Conservation (phyloP, 2,888 invertebrate species). For the Eumerus sabulonum region DNA sequence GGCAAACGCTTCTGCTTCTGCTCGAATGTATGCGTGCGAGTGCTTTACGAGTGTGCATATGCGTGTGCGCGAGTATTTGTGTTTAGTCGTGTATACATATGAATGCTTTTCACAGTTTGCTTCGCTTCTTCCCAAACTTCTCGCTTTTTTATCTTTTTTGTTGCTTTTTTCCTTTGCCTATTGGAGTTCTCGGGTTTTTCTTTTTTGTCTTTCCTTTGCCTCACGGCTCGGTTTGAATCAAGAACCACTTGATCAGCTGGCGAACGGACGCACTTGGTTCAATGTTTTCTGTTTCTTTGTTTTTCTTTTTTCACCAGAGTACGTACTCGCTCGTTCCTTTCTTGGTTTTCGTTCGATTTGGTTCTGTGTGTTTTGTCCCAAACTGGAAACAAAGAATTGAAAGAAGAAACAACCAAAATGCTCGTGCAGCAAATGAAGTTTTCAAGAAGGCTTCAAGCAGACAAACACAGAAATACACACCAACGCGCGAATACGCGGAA, state of each 20-base stretch:
- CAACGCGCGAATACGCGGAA: neutral
- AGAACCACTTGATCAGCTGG: slow-evolving; percentile 64
- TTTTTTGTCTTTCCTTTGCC: slow-evolving; percentile 20
- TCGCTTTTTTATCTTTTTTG: slow-evolving; percentile 36
- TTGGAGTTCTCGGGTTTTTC: slow-evolving; percentile 44
- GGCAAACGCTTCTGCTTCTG: slow-evolving; percentile 38
- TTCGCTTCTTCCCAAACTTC: slow-evolving; percentile 57
- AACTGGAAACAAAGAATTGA: slow-evolving; percentile 55
- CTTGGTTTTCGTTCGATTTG: too few species aligned
- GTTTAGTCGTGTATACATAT: slow-evolving; percentile 6
- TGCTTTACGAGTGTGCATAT: slow-evolving; percentile 54
- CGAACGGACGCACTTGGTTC: slow-evolving; percentile 38
- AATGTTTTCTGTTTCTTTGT: slow-evolving; percentile 15
- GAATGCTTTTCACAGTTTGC: slow-evolving; percentile 45
- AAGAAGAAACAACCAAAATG: too few species aligned
- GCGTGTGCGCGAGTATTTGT: slow-evolving; percentile 57
- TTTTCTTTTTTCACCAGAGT: too few species aligned
- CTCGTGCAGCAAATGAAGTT: neutral
- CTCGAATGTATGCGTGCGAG: slow-evolving; percentile 38
- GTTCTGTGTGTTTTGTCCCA: too few species aligned
- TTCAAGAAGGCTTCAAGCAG: slow-evolving; percentile 1
- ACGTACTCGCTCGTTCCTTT: too few species aligned
- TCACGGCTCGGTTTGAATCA: slow-evolving; percentile 20
- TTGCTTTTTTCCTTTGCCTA: too few species aligned
- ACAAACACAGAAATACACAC: too few species aligned